Percentiles rank a stretch among this genome's conserved stretches.
Evolutionary conservation across 2,888 invertebrate species (phyloP).

Genomic region (Volucella bombylans): DNA sequence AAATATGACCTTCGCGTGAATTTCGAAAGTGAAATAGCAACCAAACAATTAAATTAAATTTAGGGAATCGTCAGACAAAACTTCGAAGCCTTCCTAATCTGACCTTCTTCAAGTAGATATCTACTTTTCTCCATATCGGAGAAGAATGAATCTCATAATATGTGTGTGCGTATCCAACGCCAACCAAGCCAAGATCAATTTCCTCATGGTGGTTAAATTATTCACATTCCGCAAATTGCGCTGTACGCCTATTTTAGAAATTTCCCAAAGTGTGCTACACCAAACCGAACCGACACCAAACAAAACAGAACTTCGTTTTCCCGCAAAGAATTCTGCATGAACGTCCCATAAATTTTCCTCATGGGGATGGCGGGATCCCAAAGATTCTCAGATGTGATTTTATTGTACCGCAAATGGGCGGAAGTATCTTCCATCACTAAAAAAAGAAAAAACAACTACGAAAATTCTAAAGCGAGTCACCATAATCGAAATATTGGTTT

Average conservation of each 20-base stretch:
- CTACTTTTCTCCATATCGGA: constrained; percentile 33
- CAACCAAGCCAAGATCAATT: constrained; percentile 58
- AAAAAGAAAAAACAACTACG: constrained; percentile 16
- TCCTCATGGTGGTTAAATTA: constrained; percentile 70
- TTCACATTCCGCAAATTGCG: constrained; percentile 66
- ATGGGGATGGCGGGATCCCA: constrained; percentile 47
- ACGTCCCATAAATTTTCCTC: constrained; percentile 71
- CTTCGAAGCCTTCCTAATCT: constrained; percentile 11
- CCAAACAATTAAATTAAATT: no score
- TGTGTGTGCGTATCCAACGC: constrained; percentile 41
- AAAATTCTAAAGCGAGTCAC: constrained; percentile 69
- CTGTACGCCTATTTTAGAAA: constrained; percentile 72
- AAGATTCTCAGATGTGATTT: constrained; percentile 75
- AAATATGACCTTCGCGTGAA: no score
- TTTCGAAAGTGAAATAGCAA: no score
- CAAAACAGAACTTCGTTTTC: constrained; percentile 47
- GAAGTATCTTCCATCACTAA: constrained; percentile 67
- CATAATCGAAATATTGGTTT: constrained; percentile 74
- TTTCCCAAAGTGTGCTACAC: constrained; percentile 70
- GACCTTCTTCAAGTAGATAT: constrained; percentile 57
- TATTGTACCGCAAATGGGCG: constrained; percentile 75
- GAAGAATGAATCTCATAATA: constrained; percentile 37
- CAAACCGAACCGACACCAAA: constrained; percentile 8
- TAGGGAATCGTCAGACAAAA: no score
- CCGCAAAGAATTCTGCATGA: constrained; percentile 65